Base-by-base conservation (phyloP, 1,140 invertebrate genomes). In the Philopotamus ludificatus region DNA sequence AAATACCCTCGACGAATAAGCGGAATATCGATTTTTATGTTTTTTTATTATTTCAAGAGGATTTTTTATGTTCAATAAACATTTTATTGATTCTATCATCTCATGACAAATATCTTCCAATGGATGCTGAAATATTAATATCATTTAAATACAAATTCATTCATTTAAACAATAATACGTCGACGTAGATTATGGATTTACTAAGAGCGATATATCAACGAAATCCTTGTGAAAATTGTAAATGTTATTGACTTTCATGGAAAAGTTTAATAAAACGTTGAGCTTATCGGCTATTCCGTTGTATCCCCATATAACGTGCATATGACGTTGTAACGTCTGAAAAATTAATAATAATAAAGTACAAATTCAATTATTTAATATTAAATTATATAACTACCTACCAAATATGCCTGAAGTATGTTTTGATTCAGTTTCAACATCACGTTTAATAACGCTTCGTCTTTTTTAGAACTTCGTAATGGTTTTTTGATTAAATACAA, bases 291-390 rank as follows among this genome's bases (percentile, higher is more conserved):
- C 57, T 60, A 60, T 22, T 26, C 57, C 42, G 20, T 47, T 47
- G 15, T 47, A 60, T 18, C 57, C 57, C 57, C 57, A 60, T 9
- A 60, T 34, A 4, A 60, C 28, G 41, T 60, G 28, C 57, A 60
- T 60, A 20, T 60, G 57, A 3, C 57, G 42, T 42, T 60, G 39
- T 26, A 60, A 47, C 21, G 18, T 60, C 57, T 60, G 18, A 16
- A 60, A 60, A 16, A 4, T 4, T 60, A 25, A 26, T 20, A 57
- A 57, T 9, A n/a, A 53, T 42, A 22, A 42, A 58, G n/a, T 50
- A 53, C 7, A 22, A 58, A 57, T 25, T 21, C 18, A 25, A n/a
- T 26, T 26, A 26, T n/a, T 26, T 15, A 25, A 57, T 28, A 20
- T 28, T 26, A 3, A 41, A 16, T 8, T 58, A 58, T 41, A 58